Evolutionary conservation across 2,113 vertebrate species (phyloP).

Genomic region (Probosciger aterrimus): DNA sequence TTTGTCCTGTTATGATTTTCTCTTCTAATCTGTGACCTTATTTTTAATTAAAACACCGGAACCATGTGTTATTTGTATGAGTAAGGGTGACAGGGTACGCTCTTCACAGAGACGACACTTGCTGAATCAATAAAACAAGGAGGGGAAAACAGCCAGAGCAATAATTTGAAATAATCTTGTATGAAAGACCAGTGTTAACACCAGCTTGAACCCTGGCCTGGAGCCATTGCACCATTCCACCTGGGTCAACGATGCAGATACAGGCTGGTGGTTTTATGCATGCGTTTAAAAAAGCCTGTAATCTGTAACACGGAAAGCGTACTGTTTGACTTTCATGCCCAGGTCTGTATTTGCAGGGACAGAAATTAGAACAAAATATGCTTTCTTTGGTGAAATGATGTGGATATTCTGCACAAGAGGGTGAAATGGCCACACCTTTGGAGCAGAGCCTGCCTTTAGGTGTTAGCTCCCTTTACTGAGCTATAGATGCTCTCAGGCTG

Average conservation of each 20-base stretch:
- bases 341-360: neutral
- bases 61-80: neutral
- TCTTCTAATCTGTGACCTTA: neutral
- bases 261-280: neutral
- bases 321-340: neutral
- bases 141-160: neutral
- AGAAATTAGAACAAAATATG: neutral
- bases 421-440: neutral
- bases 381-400: neutral
- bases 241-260: neutral
- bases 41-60: neutral
- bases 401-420: neutral
- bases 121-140: neutral
- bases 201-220: neutral
- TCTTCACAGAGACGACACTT: neutral
- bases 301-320: neutral
- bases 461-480: neutral
- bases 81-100: neutral
- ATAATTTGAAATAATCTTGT: neutral
- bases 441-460: neutral
- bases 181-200: neutral
- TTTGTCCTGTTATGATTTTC: neutral
- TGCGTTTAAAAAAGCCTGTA: neutral
- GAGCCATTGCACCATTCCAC: neutral
- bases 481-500: neutral